Conservation (phyloP, 2,888 invertebrate species). For the Deilephila porcellus region DNA sequence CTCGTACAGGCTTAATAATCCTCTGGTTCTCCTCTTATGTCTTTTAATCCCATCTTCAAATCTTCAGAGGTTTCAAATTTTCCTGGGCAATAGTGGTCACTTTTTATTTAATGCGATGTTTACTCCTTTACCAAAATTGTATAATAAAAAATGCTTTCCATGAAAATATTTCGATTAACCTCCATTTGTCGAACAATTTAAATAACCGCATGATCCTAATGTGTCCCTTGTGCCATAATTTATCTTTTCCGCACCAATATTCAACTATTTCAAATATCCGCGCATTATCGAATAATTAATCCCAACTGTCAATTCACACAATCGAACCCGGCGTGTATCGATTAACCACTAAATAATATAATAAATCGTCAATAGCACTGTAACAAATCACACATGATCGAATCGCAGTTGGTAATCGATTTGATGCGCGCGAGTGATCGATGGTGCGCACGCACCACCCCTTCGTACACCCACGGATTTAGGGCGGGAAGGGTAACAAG, state of each 20-base stretch:
- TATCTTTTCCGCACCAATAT: not conserved
- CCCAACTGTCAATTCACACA: conserved; percentile 4
- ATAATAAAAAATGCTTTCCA: too few relatives aligned
- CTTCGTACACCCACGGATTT: conserved; percentile 61
- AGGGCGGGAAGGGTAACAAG: conserved; percentile 82
- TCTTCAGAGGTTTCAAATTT: too few relatives aligned
- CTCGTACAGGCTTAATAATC: too few relatives aligned
- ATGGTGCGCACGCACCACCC: conserved; percentile 68
- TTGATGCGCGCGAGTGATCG: conserved; percentile 71
- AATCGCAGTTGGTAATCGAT: conserved; percentile 64
- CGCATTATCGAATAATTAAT: conserved; percentile 9
- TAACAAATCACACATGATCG: conserved; percentile 62
- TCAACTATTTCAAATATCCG: not conserved
- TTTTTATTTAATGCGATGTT: too few relatives aligned
- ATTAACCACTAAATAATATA: conserved; percentile 34
- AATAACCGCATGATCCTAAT: too few relatives aligned
- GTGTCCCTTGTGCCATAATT: too few relatives aligned
- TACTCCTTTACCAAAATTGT: too few relatives aligned
- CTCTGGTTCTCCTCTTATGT: too few relatives aligned
- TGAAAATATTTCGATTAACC: too few relatives aligned
- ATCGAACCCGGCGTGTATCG: conserved; percentile 15
- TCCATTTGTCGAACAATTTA: too few relatives aligned
- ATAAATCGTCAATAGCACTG: conserved; percentile 55
- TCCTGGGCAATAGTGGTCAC: too few relatives aligned
- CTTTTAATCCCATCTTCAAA: too few relatives aligned